phyloP scores from a whole-genome alignment of 2,888 invertebrate genomes.

The Protophormia terraenovae region DNA sequence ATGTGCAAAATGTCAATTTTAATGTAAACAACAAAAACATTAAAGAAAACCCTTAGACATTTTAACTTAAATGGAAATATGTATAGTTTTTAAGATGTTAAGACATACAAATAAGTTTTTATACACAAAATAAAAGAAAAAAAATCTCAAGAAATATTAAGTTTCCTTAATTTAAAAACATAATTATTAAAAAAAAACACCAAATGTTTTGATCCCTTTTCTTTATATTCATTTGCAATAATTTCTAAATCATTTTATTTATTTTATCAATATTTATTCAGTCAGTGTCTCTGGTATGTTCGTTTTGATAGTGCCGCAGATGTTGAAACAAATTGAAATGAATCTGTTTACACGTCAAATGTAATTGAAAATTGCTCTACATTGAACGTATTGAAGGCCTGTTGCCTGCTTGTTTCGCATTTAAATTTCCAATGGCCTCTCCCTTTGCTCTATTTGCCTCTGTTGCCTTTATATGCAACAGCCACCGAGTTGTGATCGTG shows the following conservation, averaged over 20 bases:
- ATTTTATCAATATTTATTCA: not conserved
- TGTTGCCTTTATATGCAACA: not conserved
- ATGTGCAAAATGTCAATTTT: conserved; percentile 57
- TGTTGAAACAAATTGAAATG: conserved; percentile 78
- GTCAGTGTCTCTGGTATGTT: not conserved
- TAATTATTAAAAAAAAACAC: not conserved
- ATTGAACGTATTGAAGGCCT: conserved; percentile 20
- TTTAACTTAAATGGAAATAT: not conserved
- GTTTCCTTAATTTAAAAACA: not conserved
- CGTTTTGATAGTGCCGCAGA: conserved; percentile 71
- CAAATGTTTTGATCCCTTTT: not conserved
- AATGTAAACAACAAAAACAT: not conserved
- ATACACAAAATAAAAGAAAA: too few relatives aligned
- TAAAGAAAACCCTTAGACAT: not conserved
- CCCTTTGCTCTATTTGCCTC: not conserved
- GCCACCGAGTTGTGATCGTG: conserved; percentile 21
- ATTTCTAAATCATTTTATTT: not conserved
- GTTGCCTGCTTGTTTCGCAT: conserved; percentile 7
- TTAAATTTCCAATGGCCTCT: not conserved
- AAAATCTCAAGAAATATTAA: not conserved
- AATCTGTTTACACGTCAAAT: conserved; percentile 79
- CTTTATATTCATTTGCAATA: not conserved
- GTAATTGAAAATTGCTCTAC: conserved; percentile 75
- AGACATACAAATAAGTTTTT: too few relatives aligned
- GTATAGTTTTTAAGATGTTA: too few relatives aligned